Percentiles rank a stretch among this genome's conserved stretches.
Evolutionary conservation across 2,113 vertebrate genomes (phyloP).

Genomic region (Strigops habroptila): DNA sequence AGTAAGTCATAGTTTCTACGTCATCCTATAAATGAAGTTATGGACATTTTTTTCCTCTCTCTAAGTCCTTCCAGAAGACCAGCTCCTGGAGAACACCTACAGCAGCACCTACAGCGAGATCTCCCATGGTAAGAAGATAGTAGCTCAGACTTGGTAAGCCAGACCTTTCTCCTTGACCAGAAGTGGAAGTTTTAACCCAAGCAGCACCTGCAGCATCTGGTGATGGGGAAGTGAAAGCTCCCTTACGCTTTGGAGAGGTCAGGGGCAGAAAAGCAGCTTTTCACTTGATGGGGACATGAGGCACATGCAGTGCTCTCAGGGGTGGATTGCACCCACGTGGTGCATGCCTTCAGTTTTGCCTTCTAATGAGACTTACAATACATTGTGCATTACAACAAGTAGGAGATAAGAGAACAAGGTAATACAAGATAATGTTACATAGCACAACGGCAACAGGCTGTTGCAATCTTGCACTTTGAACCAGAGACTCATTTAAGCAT

Average conservation of each 20-base stretch:
- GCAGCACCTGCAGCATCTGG: neutral
- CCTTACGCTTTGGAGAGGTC: fast-evolving
- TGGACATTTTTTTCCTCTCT: neutral
- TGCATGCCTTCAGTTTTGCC: neutral
- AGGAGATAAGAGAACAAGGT: neutral
- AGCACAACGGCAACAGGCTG: fast-evolving
- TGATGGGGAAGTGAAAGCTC: neutral
- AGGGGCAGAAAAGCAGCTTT: neutral
- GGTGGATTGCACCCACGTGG: fast-evolving
- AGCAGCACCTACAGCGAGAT: neutral
- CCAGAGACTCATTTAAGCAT: fast-evolving
- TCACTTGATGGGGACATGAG: fast-evolving
- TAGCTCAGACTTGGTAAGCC: neutral
- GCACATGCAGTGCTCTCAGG: fast-evolving
- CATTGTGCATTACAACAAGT: fast-evolving
- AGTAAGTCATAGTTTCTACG: neutral
- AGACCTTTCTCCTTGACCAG: neutral
- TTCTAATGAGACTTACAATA: fast-evolving
- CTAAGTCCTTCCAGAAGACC: neutral
- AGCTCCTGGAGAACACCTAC: neutral
- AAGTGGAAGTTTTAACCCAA: neutral
- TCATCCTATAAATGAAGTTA: neutral
- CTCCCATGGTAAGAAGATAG: constrained; percentile 51
- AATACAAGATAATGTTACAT: fast-evolving
- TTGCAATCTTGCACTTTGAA: fast-evolving